Evolutionary conservation across 1,140 invertebrate genomes (phyloP).

Genomic region (Drosophila quadrilineata): DNA sequence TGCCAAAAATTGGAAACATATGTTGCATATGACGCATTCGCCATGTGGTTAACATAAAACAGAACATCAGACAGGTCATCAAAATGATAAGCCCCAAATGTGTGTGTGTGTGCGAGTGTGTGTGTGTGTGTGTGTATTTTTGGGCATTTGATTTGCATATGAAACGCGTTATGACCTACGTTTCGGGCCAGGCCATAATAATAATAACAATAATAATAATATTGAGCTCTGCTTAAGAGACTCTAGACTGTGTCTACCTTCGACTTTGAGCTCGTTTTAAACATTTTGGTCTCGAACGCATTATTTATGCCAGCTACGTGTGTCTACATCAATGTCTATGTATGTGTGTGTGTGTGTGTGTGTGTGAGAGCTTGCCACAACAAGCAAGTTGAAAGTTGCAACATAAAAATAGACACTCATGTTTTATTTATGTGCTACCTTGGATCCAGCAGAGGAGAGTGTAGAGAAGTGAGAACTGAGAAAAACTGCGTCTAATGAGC

Average conservation of each 20-base stretch:
- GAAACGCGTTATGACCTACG: constrained; percentile 48
- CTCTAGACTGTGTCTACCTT: constrained; percentile 16
- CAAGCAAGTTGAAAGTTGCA: constrained; percentile 25
- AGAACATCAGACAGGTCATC: constrained; percentile 25
- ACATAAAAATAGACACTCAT: constrained; percentile 34
- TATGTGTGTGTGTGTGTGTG: constrained; percentile 5
- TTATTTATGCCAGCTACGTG: constrained; percentile 64
- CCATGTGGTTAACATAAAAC: constrained; percentile 16
- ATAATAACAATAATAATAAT: constrained; percentile 37
- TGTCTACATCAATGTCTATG: not conserved
- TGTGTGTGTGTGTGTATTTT: constrained; percentile 16
- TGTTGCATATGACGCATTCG: constrained; percentile 51
- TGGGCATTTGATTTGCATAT: constrained; percentile 57
- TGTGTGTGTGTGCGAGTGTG: no score
- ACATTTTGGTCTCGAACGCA: constrained; percentile 59
- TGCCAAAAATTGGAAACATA: constrained; percentile 12
- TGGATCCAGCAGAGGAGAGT: no score
- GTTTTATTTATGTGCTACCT: constrained; percentile 43
- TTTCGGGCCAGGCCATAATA: not conserved
- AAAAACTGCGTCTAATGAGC: constrained; percentile 23
- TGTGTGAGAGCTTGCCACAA: not conserved
- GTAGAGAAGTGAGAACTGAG: no score
- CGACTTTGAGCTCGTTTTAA: constrained; percentile 50
- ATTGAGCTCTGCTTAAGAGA: constrained; percentile 39
- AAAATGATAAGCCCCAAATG: constrained; percentile 44